Evolutionary conservation across 2,797 vertebrate species (phyloP), one percentile per base, ranked within the genome.

Genomic region (Anguilla megastoma): DNA sequence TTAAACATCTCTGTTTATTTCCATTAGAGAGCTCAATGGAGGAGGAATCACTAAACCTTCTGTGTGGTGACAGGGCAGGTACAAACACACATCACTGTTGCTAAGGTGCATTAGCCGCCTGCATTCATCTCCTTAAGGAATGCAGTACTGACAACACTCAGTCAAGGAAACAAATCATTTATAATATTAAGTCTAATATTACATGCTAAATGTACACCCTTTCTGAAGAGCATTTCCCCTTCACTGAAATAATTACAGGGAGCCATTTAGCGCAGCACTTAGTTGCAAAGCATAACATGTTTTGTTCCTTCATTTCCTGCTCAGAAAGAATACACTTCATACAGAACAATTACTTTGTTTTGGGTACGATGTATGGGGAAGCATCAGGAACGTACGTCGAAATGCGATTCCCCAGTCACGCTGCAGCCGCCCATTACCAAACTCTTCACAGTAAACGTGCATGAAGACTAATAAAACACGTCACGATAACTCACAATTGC

Each of bases 1-100:
- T 82, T 84, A 45, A n/a, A 52, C 80, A 50, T 84, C 79, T 80
- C 79, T 48, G 86, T 66, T 69, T 50, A 66, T 60, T 60, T 45
- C 58, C 45, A 87, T 84, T 87, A 82, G n/a, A 84, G 89, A 86
- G 91, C 94, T 95, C 92, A 91, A 92, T 94, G 91, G 86, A 79
- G 45, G 89, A 90, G 87, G 89, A 90, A 93, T 87, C 60, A 87
- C 90, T 82, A n/a, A 50, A 82, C 18, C 79, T 12, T 21, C 18
- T 10, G 24, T 82, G 79, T 82, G 79, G 74, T 41, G 74, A 76
- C 79, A 82, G 21, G 79, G 45, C 79, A 50, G 79, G 41, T 9
- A 82, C 79, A 82, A 79, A 82, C 79, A 82, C 41, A 50, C 79
- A 82, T 82, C 41, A 82, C 2, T 0, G 79, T n/a, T 82, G 18